Base-by-base conservation (phyloP, 2,113 vertebrate species). In the Gnathonemus echidnorhynchus region DNA sequence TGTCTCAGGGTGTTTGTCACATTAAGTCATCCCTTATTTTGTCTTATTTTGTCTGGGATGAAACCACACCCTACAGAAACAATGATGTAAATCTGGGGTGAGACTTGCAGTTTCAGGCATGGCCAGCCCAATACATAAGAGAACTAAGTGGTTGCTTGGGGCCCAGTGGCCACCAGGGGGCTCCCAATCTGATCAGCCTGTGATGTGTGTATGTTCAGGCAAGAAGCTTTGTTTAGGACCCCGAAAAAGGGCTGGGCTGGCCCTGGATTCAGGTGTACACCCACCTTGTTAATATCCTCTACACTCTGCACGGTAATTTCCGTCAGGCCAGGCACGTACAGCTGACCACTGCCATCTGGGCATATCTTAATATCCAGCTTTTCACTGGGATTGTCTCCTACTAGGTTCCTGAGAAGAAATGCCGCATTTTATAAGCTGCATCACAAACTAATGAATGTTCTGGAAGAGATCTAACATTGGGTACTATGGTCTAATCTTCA, bases 331-430 rank as follows among this genome's bases (percentile, higher is more conserved):
- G 98, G 98, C 4, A 99, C 98, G 0, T 99, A 98, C 5, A 99
- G 97, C 93, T 98, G 98, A 19, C 98, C 97, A 0, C 97, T 98
- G 93, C 98, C 97, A 0, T 99, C 97, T 0, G 98, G 98, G 52
- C 97, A 98, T 94, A 99, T 95, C 93, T 97, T 98, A 91, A 99
- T 99, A 94, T 99, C 98, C 92, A 99, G 94, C 90, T 98, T 98
- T 94, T 98, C 97, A 62, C 95, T 96, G 0, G 96, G 97, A 89
- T 96, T 97, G 58, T 97, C 96, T 15, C 97, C 97, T 89, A 99
- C 95, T 91, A 99, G 93, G 92, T 99, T 97, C 92, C 98, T 99
- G 95, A 48, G 50, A 45, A 42, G 86, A 80, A 31, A 31, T 3
- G 80, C 58, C 77, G 35, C 56, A 74, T n/a, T 1, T n/a, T 3